A percentile compares a stretch with the other conserved stretches of the same genome.
Evolutionary conservation across 1,140 invertebrate species (phyloP).

Genomic region (Papilio polyxenes): DNA sequence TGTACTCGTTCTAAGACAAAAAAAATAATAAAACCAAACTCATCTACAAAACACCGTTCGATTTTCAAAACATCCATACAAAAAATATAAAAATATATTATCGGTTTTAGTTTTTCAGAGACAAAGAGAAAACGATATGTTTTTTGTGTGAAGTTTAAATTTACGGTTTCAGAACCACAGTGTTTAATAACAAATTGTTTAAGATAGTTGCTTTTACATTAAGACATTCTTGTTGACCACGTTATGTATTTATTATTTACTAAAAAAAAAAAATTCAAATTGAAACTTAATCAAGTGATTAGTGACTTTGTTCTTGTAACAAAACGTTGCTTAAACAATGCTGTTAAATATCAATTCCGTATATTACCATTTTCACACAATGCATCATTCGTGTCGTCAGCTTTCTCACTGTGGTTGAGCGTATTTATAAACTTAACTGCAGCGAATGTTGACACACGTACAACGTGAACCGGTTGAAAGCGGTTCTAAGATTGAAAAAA

Average conservation of each 20-base stretch:
- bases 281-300: background rate
- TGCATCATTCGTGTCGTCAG: conserved; percentile 28
- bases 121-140: too few species aligned
- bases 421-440: conserved; percentile 36
- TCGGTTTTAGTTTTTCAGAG: too few species aligned
- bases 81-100: background rate
- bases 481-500: conserved; percentile 27
- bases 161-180: too few species aligned
- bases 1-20: background rate
- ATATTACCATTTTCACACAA: conserved; percentile 33
- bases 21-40: background rate
- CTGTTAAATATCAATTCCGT: conserved; percentile 21
- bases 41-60: background rate
- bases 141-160: too few species aligned
- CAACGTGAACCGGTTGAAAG: conserved; percentile 21
- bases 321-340: conserved; percentile 32
- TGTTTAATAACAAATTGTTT: too few species aligned
- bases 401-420: conserved; percentile 30
- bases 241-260: too few species aligned
- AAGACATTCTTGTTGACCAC: too few species aligned
- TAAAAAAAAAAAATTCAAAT: background rate
- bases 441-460: conserved; percentile 31
- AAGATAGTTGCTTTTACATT: too few species aligned
- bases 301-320: conserved; percentile 5
- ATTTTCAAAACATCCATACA: background rate